Base-by-base conservation (phyloP, 2,797 vertebrate species). In the Rousettus madagascariensis region DNA sequence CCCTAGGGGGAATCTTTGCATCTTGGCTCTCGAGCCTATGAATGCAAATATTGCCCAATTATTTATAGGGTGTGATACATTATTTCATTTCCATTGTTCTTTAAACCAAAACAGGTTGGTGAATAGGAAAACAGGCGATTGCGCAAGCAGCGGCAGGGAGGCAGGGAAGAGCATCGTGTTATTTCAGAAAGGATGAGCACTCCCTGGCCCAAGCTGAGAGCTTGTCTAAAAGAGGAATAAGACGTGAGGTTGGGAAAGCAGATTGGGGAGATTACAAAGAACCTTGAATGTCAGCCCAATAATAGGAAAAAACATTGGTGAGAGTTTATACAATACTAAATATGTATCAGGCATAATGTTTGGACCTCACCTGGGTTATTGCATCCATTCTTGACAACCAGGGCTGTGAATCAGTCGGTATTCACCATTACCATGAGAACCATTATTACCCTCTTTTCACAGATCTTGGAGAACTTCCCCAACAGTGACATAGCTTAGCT, bases 1-100 rank as follows among this genome's bases (percentile, higher is more conserved):
- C 57, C 71, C 55, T 38, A 43, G 24, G 72, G 53, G 75, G 90
- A 96, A 78, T 95, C 90, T 80, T 96, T 94, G 94, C 92, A 78
- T 92, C 68, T 95, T 90, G 71, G 55, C 84, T 87, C 91, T 91
- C 12, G 10, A 93, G 79, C 59, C 19, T 66, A 55, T 87, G 63
- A 69, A 79, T 79, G 71, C 61, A 93, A 77, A 92, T 88, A 87
- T 46, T 16, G 1, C 33, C 59, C 43, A 89, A 61, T 68, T 93
- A 68, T 88, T 82, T 78, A 83, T 20, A 82, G 69, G 20, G 22
- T 68, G 19, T 77, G 92, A 85, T 46, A 77, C 30, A 38, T 93
- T 93, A 30, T 93, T 94, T 93, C 65, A 71, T 69, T 95, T 69
- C 30, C n/a, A 72, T 74, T 72, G 36, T 86, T 66, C 75, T 91